Evolutionary conservation across 2,113 vertebrate genomes (phyloP).

Genomic region (Terrapene triunguis): DNA sequence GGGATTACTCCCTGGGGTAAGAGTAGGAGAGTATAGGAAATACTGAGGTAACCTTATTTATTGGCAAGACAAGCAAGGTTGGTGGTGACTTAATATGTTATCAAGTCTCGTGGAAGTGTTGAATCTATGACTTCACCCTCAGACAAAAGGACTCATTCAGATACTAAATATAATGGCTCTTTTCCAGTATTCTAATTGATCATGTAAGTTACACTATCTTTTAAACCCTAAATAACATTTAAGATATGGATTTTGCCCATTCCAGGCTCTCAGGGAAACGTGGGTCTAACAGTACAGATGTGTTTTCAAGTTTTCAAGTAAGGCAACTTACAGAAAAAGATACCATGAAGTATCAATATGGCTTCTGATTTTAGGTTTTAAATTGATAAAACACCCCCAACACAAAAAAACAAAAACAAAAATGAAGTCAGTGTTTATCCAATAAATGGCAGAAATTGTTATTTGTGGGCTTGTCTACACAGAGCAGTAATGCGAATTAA

Average conservation of each 20-base stretch:
- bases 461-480: background rate
- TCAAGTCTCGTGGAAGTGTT: background rate
- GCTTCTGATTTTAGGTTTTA: background rate
- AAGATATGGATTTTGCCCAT: background rate
- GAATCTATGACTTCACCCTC: background rate
- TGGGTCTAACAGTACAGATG: background rate
- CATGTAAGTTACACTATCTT: background rate
- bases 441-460: background rate
- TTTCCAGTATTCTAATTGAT: background rate
- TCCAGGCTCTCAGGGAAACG: background rate
- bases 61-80: background rate
- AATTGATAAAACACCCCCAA: background rate
- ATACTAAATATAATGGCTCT: background rate
- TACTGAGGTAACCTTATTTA: background rate
- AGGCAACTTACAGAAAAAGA: background rate
- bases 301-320: background rate
- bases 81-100: background rate
- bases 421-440: background rate
- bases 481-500: background rate
- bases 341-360: background rate
- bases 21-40: background rate
- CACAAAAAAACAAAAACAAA: background rate
- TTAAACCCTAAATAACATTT: background rate
- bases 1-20: background rate
- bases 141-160: background rate